A percentile compares a stretch with the other conserved stretches of the same genome.
These are phyloP conservation scores for Arion vulgaris DNA, from an alignment of 1,140 invertebrate species.

Conservation along the genomic window DNA sequence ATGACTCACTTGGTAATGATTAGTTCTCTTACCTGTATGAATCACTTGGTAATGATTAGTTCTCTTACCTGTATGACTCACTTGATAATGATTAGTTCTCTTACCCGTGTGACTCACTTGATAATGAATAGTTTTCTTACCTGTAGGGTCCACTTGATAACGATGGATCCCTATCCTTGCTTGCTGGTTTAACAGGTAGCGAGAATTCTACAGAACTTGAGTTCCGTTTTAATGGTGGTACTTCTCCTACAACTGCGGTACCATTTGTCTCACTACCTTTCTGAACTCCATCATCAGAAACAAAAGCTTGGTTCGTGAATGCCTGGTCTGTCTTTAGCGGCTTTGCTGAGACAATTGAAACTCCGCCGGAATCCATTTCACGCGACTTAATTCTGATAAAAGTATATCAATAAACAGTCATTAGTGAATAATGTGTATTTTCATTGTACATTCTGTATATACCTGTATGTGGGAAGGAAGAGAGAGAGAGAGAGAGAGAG, in stretches of 20 bases:
- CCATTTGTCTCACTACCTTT: background rate
- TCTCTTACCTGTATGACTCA: no score
- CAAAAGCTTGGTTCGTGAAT: constrained; percentile 9
- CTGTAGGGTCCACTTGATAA: constrained; percentile 34
- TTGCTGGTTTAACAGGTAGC: background rate
- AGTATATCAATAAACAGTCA: no score
- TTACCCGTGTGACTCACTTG: no score
- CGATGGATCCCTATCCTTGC: background rate
- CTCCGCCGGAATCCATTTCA: constrained; percentile 13
- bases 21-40: no score
- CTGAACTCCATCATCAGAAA: background rate
- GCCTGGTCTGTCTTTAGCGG: background rate
- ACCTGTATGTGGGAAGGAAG: no score
- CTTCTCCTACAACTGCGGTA: background rate
- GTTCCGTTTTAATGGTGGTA: background rate
- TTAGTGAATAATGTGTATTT: no score
- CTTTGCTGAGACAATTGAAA: constrained; percentile 10
- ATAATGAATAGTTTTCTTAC: no score
- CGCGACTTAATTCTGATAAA: background rate
- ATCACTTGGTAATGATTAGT: no score
- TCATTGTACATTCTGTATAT: no score
- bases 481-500: no score
- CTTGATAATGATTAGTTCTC: background rate
- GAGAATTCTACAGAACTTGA: constrained; percentile 22
- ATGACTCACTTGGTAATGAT: no score